These are phyloP conservation scores for Bufo bufo DNA, from an alignment of 2,113 vertebrate species.

Conservation along the genomic window DNA sequence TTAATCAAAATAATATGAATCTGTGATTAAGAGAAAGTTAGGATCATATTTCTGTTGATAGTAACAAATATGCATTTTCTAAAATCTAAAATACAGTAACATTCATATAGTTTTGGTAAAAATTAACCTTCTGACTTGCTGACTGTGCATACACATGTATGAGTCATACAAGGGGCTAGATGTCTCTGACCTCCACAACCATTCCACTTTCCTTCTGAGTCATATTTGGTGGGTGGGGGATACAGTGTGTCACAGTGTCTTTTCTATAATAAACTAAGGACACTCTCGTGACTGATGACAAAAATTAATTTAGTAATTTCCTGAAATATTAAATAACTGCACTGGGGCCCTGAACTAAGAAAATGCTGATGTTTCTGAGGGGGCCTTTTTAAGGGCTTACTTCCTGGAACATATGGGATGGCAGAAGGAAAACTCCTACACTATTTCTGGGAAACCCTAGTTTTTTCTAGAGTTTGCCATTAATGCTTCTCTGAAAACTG, in stretches of 20 bases:
- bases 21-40: too few relatives aligned
- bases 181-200: neutral
- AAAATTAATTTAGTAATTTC: constrained; percentile 29
- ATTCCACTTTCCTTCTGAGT: constrained; percentile 20
- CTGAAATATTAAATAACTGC: constrained; percentile 14
- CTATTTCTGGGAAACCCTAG: neutral
- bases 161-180: constrained; percentile 7
- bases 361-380: neutral
- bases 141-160: constrained; percentile 1
- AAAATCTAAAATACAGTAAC: neutral
- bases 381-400: neutral
- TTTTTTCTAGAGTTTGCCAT: neutral
- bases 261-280: neutral
- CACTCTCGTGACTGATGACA: constrained; percentile 33
- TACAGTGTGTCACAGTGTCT: neutral
- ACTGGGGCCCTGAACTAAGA: constrained; percentile 32
- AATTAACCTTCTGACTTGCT: constrained; percentile 7
- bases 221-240: neutral
- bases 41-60: neutral
- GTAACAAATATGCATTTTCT: neutral
- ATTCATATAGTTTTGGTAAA: neutral
- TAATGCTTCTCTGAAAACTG: neutral
- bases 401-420: constrained; percentile 12
- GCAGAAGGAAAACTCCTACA: neutral
- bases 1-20: too few relatives aligned